Percentiles rank a stretch among this genome's conserved stretches.
phyloP scores from a whole-genome alignment of 2,888 invertebrate genomes.

The Lochmaea capreae region DNA sequence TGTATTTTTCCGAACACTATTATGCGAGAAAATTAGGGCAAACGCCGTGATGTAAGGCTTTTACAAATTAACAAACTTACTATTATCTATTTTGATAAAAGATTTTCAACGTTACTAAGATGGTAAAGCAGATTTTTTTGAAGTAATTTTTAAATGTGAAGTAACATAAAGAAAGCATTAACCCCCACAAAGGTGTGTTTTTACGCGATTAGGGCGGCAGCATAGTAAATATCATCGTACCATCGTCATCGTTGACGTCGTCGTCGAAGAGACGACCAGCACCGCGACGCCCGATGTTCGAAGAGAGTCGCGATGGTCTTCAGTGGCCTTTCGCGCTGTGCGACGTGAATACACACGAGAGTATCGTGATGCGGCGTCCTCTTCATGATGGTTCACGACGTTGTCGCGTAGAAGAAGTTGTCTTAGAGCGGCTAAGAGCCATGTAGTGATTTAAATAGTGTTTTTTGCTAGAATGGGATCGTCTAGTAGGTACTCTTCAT shows the following conservation, averaged over 20 bases:
- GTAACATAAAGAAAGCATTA: not conserved
- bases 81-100: slow-evolving; percentile 6
- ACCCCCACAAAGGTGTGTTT: not conserved
- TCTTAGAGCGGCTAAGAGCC: slow-evolving; percentile 4
- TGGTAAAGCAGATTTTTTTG: not conserved
- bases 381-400: slow-evolving; percentile 12
- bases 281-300: slow-evolving; percentile 51
- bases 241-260: slow-evolving; percentile 10
- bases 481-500: slow-evolving; percentile 87
- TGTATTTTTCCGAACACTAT: slow-evolving; percentile 19
- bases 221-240: not conserved
- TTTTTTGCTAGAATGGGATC: slow-evolving; percentile 68
- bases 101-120: not conserved
- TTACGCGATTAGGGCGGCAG: slow-evolving; percentile 1
- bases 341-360: slow-evolving; percentile 18
- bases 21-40: slow-evolving; percentile 25
- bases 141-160: no score
- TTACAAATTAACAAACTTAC: no score
- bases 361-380: not conserved
- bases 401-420: slow-evolving; percentile 9
- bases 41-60: slow-evolving; percentile 22
- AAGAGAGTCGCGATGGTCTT: slow-evolving; percentile 28
- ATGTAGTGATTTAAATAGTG: slow-evolving; percentile 37
- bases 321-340: slow-evolving; percentile 33
- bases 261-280: slow-evolving; percentile 29